Percentiles rank a stretch among this genome's conserved stretches.
Evolutionary conservation across 2,113 vertebrate genomes (phyloP).

Genomic region (Anolis sagrei): DNA sequence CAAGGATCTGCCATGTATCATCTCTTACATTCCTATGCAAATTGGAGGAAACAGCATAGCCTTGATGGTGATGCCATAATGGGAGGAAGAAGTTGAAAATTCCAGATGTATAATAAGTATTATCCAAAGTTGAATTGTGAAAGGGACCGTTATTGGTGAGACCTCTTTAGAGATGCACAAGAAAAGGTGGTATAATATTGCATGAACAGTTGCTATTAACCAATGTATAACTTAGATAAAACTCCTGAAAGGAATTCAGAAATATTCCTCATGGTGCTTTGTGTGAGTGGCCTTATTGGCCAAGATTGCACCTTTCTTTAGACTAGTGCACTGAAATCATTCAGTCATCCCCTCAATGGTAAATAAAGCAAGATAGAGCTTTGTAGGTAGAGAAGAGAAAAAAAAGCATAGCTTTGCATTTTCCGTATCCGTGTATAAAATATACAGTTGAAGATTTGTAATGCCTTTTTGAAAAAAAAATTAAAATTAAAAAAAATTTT

Average conservation of each 20-base stretch:
- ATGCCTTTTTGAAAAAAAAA: constrained; percentile 55
- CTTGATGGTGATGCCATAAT: constrained; percentile 18
- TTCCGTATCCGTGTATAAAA: constrained; percentile 70
- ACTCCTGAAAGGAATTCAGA: constrained; percentile 28
- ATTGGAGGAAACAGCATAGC: constrained; percentile 10
- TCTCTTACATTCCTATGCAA: neutral
- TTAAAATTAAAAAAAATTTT: constrained; percentile 18
- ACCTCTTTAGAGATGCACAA: constrained; percentile 26
- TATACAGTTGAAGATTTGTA: constrained; percentile 37
- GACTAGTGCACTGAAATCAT: neutral
- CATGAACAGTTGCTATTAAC: too few relatives aligned
- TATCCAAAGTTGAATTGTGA: neutral
- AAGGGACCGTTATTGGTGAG: constrained; percentile 8
- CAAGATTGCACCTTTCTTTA: neutral
- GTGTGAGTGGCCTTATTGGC: neutral
- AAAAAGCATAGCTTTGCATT: constrained; percentile 60
- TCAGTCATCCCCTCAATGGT: neutral
- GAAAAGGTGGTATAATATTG: neutral
- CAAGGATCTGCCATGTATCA: constrained; percentile 2
- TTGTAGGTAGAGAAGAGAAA: constrained; percentile 42
- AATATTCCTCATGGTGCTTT: constrained; percentile 10
- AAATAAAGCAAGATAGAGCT: constrained; percentile 23
- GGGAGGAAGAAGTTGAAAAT: constrained; percentile 35
- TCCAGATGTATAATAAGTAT: constrained; percentile 27
- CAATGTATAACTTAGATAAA: neutral